Percentiles rank a stretch among this genome's conserved stretches.
phyloP scores from a whole-genome alignment of 2,113 vertebrate genomes.

The Alectura lathami region DNA sequence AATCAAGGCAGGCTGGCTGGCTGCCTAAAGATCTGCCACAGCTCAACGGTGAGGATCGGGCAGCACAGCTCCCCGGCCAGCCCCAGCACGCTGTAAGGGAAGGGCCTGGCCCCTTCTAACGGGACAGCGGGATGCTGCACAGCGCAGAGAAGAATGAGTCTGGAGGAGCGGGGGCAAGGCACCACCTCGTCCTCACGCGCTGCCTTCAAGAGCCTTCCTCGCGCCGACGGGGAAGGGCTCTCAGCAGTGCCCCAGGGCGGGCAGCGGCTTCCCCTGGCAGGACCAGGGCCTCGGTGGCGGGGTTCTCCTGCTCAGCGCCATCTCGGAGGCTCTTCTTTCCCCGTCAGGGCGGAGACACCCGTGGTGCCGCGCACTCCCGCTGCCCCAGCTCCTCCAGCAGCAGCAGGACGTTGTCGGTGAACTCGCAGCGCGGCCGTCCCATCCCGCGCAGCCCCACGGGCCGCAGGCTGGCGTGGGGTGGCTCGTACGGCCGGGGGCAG shows the following conservation, averaged over 20 bases:
- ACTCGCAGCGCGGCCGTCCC: slow-evolving; percentile 70
- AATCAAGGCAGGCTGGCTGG: not conserved
- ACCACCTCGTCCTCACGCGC: not conserved
- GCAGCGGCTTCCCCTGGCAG: rapidly evolving
- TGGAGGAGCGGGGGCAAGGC: rapidly evolving
- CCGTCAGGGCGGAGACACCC: not conserved
- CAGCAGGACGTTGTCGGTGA: slow-evolving; percentile 79
- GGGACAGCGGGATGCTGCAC: not conserved
- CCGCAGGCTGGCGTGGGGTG: slow-evolving; percentile 80
- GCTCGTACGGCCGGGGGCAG: slow-evolving; percentile 71
- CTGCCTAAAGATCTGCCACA: not conserved
- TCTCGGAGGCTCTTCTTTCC: not conserved
- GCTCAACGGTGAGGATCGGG: not conserved
- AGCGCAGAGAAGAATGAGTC: not conserved
- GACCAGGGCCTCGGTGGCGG: rapidly evolving
- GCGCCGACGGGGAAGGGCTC: rapidly evolving
- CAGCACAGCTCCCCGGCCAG: no score
- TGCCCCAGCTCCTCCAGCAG: slow-evolving; percentile 80
- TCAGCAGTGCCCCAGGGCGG: not conserved
- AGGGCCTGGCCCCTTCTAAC: not conserved
- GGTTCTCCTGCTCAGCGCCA: not conserved
- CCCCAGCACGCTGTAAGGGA: not conserved
- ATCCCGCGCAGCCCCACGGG: slow-evolving; percentile 71
- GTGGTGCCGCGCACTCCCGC: rapidly evolving
- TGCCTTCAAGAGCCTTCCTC: rapidly evolving